Conservation (phyloP, 64 coral and sea anemone genomes). For the Acropora tenuis region DNA sequence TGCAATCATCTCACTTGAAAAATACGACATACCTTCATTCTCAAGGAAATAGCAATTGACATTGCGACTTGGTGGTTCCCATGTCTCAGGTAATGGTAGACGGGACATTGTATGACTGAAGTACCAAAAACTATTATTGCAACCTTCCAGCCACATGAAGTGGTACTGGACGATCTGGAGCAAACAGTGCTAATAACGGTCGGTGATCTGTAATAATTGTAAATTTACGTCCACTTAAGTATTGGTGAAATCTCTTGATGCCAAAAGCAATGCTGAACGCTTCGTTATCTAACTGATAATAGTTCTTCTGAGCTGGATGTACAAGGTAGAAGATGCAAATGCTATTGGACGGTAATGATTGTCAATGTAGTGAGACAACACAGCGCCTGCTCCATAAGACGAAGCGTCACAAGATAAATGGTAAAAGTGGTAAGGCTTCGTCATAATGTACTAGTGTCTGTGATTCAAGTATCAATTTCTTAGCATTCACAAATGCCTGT, state of each 20-base stretch:
- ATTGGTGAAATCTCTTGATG: too few relatives aligned
- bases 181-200: too few relatives aligned
- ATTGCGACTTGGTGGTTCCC: slow-evolving; percentile 16
- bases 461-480: slow-evolving; percentile 51
- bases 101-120: not conserved
- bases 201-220: too few relatives aligned
- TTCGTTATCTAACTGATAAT: slow-evolving; percentile 56
- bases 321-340: slow-evolving; percentile 51
- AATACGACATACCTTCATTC: not conserved
- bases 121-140: too few relatives aligned
- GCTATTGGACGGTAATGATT: slow-evolving; percentile 27
- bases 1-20: slow-evolving; percentile 44
- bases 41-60: slow-evolving; percentile 32
- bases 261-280: not conserved
- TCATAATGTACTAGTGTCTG: slow-evolving; percentile 60
- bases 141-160: too few relatives aligned
- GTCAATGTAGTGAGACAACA: slow-evolving; percentile 66
- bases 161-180: too few relatives aligned
- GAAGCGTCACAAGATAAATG: slow-evolving; percentile 61
- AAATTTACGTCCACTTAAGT: too few relatives aligned
- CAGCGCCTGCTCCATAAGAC: slow-evolving; percentile 67
- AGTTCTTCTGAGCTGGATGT: slow-evolving; percentile 41
- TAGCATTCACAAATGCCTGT: slow-evolving; percentile 36
- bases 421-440: slow-evolving; percentile 39
- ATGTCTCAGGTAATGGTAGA: slow-evolving; percentile 44